These are phyloP conservation scores for Gasterosteus nipponicus DNA, from an alignment of 2,113 vertebrate species.

Conservation along the genomic window DNA sequence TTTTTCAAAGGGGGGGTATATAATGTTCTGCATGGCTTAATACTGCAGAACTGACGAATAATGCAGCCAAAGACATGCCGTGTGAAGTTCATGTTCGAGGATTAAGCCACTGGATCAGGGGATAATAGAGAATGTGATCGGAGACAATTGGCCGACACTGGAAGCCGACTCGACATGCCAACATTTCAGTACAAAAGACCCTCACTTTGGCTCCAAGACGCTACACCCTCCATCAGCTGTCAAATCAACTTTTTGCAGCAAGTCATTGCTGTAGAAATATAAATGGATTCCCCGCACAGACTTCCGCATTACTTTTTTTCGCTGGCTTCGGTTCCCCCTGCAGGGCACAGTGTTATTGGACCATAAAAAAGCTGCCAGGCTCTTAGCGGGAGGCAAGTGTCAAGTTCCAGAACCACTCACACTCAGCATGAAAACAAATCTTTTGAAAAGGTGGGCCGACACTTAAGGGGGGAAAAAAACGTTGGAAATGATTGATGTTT, in stretches of 20 bases:
- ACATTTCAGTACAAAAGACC: constrained; percentile 5
- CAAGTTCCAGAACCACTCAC: constrained; percentile 37
- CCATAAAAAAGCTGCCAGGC: constrained; percentile 50
- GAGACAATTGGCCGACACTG: not conserved
- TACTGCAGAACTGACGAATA: not conserved
- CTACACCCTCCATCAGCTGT: constrained; percentile 13
- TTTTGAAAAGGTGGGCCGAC: constrained; percentile 19
- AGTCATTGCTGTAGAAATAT: constrained; percentile 35
- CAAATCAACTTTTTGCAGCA: constrained; percentile 46
- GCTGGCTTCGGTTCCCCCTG: constrained; percentile 52
- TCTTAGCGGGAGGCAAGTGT: constrained; percentile 46
- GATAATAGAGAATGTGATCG: not conserved
- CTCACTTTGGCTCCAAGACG: constrained; percentile 5
- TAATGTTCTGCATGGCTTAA: not conserved
- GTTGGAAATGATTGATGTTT: not conserved
- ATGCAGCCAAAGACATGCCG: not conserved
- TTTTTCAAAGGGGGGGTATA: not conserved
- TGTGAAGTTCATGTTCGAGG: not conserved
- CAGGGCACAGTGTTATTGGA: constrained; percentile 61
- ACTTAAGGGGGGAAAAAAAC: not conserved
- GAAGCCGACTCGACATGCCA: not conserved
- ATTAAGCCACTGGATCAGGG: constrained; percentile 11
- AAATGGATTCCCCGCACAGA: constrained; percentile 23
- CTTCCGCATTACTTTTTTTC: constrained; percentile 40
- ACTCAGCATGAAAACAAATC: constrained; percentile 23